These are phyloP conservation scores for Aphaenogaster rudis DNA, from an alignment of 1,140 invertebrate genomes.

Conservation along the genomic window DNA sequence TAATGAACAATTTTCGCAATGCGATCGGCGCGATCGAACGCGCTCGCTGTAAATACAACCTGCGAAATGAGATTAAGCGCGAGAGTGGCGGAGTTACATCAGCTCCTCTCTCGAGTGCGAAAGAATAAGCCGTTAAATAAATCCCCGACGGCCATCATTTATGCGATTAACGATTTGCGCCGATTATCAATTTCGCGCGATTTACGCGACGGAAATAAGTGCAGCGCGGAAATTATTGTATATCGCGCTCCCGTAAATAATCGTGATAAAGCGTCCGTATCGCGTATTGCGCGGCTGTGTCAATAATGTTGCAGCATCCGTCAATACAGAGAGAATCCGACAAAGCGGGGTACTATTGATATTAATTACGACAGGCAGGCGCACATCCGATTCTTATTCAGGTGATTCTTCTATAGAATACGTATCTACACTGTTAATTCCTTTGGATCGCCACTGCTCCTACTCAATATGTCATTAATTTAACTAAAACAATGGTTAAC, in stretches of 20 bases:
- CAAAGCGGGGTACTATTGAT: not conserved
- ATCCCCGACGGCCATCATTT: not conserved
- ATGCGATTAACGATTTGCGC: conserved; percentile 9
- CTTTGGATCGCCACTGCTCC: no score
- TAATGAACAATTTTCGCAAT: conserved; percentile 9
- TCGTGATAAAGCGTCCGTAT: not conserved
- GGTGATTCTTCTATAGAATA: no score
- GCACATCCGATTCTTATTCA: not conserved
- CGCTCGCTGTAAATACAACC: not conserved
- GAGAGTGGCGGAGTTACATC: not conserved
- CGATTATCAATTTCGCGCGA: not conserved
- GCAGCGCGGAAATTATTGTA: not conserved
- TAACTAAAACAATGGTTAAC: no score
- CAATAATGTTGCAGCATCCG: not conserved
- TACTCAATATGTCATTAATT: no score
- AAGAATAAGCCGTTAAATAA: conserved; percentile 21
- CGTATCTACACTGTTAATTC: no score
- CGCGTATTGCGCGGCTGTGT: not conserved
- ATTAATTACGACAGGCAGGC: conserved; percentile 24
- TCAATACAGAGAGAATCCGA: not conserved
- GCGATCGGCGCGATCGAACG: not conserved
- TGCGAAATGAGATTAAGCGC: conserved; percentile 34
- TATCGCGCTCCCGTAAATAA: conserved; percentile 2
- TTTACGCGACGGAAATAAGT: not conserved
- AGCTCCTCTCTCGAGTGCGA: not conserved